Conservation (phyloP, 2,797 vertebrate species). For the Lates japonicus region DNA sequence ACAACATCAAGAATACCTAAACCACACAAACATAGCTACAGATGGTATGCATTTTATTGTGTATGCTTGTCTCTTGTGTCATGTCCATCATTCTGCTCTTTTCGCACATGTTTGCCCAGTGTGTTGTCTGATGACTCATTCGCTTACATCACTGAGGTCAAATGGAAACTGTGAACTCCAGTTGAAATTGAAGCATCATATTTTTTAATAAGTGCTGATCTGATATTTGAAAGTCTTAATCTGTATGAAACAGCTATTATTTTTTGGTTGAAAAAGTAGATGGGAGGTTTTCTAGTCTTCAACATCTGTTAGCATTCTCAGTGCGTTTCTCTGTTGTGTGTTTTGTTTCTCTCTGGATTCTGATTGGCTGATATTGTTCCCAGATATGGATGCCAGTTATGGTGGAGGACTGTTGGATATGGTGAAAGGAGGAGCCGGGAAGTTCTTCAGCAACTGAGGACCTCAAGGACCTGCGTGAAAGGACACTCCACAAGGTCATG, state of each 20-base stretch:
- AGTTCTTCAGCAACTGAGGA: conserved; percentile 99
- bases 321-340: not conserved
- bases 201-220: not conserved
- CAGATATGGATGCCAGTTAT: conserved; percentile 95
- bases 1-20: no score
- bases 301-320: not conserved
- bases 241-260: not conserved
- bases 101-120: conserved; percentile 20
- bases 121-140: conserved; percentile 39
- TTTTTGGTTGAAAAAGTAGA: not conserved
- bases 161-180: conserved; percentile 1
- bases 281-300: not conserved
- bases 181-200: not conserved
- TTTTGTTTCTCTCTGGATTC: conserved; percentile 31
- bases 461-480: conserved; percentile 98
- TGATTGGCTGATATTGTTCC: conserved; percentile 80
- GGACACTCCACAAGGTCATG: conserved; percentile 98
- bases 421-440: conserved; percentile 98
- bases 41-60: conserved; percentile 38
- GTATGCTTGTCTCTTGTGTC: conserved; percentile 12
- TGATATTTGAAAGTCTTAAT: not conserved
- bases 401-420: conserved; percentile 97
- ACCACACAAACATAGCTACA: conserved; percentile 18
- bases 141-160: not conserved
- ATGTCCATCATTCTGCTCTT: conserved; percentile 37